These are phyloP conservation scores for Sphaerodactylus townsendi DNA, from an alignment of 2,113 vertebrate genomes.

Conservation along the genomic window DNA sequence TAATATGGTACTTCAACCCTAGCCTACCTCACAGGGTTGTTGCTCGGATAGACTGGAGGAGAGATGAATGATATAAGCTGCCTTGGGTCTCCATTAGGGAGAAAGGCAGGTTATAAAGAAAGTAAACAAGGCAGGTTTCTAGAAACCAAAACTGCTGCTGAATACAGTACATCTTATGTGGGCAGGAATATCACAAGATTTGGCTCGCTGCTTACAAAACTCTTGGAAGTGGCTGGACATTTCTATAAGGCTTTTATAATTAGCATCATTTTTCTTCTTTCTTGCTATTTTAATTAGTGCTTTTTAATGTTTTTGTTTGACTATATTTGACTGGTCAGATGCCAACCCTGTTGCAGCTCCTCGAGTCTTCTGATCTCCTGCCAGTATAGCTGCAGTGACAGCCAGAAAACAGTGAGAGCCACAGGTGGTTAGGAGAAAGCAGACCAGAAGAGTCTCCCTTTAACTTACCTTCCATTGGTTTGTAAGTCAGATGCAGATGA, in stretches of 20 bases:
- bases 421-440: neutral
- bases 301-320: neutral
- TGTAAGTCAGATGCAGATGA: neutral
- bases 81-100: too few relatives aligned
- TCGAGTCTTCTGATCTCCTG: neutral
- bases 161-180: neutral
- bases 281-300: neutral
- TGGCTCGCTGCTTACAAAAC: neutral
- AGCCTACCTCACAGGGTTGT: too few relatives aligned
- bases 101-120: too few relatives aligned
- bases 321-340: neutral
- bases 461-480: neutral
- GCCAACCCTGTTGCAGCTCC: neutral
- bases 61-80: too few relatives aligned
- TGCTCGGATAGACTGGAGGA: too few relatives aligned
- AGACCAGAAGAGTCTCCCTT: neutral
- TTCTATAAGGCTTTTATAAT: neutral
- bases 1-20: too few relatives aligned
- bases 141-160: too few relatives aligned
- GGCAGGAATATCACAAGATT: neutral
- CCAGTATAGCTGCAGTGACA: neutral
- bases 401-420: neutral
- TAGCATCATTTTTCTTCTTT: neutral
- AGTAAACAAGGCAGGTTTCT: neutral
- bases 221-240: neutral